Base-by-base conservation (phyloP, 2,888 invertebrate genomes). In the Drosophila imparisetae region DNA sequence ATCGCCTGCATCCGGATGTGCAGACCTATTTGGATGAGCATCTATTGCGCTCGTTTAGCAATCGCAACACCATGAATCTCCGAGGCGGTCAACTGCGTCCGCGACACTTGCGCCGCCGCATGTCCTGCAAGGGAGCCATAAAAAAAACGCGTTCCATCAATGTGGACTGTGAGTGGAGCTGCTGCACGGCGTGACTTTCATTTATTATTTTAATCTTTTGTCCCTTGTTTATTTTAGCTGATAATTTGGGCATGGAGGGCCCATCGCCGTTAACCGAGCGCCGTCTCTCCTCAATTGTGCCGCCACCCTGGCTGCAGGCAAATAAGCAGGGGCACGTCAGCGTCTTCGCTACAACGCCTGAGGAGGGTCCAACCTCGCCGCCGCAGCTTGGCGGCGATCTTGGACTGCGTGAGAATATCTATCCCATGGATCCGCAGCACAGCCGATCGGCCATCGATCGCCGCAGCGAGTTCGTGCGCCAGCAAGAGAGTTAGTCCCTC, bases 111-210 rank as follows among this genome's bases (percentile, higher is more conserved):
- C 95, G 95, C 52, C 94, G 97, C 1, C 95, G 96, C 89, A 96
- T 98, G 96, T 98, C 97, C 0, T 96, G 98, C 27, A 96, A 96
- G 86, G 98, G 98, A 61, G 98, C 98, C 49, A 98, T 98, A 70
- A 97, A 97, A 93, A 97, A 98, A 92, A 98, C 98, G 0, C 94
- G 98, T 80, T 98, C 98, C 15, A 98, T 98, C 76, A 97, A 97
- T 90, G 96, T 98, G 10, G 98, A 97, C 92, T 96, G 97, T 97
- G 93, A 95, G 96, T 95, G 73, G 4, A 6, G 1, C 45, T 15
- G 8, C 24, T 45, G 45, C 24, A 45, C 2, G 24, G 21, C 11
- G 18, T 11, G 27, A 13, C 4, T n/a, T 10, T 18, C 10, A 7
- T 21, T 42, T 13, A n/a, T 4, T 13, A n/a, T n/a, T 10, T 30